These are phyloP conservation scores for Stratiomys singularior DNA, from an alignment of 2,888 invertebrate species.

Conservation along the genomic window DNA sequence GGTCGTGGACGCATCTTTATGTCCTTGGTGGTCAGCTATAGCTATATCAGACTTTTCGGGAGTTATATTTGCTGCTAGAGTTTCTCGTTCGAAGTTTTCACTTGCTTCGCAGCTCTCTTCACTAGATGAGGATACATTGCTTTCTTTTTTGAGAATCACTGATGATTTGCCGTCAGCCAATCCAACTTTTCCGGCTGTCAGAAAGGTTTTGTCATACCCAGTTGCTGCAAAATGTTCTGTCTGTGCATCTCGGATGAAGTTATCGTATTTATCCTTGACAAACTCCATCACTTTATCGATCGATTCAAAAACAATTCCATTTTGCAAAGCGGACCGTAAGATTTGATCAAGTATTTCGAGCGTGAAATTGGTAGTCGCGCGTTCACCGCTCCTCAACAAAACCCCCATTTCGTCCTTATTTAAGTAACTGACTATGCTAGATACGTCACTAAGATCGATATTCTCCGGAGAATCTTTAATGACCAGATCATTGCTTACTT, in stretches of 20 bases:
- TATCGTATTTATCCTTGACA: constrained; percentile 33
- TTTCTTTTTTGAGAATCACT: not conserved
- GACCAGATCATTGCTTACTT: not conserved
- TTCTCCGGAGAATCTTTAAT: constrained; percentile 38
- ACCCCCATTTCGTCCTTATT: constrained; percentile 44
- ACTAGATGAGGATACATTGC: too few relatives aligned
- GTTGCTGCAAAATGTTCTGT: constrained; percentile 15
- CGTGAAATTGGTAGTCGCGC: constrained; percentile 20
- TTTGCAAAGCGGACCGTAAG: constrained; percentile 44
- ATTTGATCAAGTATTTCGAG: constrained; percentile 45
- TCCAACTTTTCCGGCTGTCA: not conserved
- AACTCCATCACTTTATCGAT: constrained; percentile 51
- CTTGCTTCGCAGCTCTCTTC: not conserved
- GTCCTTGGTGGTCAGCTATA: not conserved
- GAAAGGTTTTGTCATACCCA: not conserved
- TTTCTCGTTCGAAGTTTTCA: not conserved
- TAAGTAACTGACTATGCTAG: constrained; percentile 49
- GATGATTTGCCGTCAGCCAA: not conserved
- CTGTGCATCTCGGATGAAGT: not conserved
- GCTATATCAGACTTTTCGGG: not conserved
- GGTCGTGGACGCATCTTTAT: not conserved
- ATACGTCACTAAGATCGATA: constrained; percentile 41
- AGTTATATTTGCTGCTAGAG: not conserved
- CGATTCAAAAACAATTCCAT: constrained; percentile 48
- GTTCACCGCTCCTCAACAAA: constrained; percentile 33